Percentiles rank a stretch among this genome's conserved stretches.
Conservation (phyloP, 1,140 invertebrate species). For the Ostrea denselamellosa region DNA sequence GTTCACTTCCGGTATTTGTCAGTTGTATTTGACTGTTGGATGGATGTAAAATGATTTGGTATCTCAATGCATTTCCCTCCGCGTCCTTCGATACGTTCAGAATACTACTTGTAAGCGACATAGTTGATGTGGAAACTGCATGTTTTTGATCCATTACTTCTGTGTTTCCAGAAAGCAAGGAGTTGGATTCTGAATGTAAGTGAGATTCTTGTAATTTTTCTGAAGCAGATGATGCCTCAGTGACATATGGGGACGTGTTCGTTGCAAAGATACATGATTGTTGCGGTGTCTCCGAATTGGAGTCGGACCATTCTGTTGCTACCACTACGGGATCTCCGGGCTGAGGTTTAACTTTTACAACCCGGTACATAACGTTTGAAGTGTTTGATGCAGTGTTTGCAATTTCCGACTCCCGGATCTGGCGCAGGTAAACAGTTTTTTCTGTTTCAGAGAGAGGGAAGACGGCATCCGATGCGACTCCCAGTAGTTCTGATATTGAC, state of each 20-base stretch:
- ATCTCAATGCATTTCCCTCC: background rate
- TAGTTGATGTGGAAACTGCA: background rate
- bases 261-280: background rate
- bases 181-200: background rate
- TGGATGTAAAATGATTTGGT: background rate
- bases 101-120: background rate
- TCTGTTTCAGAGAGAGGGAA: background rate
- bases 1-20: background rate
- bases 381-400: background rate
- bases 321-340: background rate
- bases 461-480: background rate
- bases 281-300: background rate
- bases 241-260: background rate
- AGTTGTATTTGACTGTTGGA: background rate
- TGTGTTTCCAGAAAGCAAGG: background rate
- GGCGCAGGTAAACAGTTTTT: background rate
- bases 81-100: background rate
- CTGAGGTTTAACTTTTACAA: background rate
- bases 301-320: background rate
- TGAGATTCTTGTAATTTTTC: background rate
- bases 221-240: too few relatives aligned
- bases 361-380: background rate
- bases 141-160: background rate
- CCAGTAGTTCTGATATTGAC: background rate
- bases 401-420: background rate